Evolutionary conservation across 2,113 vertebrate genomes (phyloP).

Genomic region (Larimichthys crocea): DNA sequence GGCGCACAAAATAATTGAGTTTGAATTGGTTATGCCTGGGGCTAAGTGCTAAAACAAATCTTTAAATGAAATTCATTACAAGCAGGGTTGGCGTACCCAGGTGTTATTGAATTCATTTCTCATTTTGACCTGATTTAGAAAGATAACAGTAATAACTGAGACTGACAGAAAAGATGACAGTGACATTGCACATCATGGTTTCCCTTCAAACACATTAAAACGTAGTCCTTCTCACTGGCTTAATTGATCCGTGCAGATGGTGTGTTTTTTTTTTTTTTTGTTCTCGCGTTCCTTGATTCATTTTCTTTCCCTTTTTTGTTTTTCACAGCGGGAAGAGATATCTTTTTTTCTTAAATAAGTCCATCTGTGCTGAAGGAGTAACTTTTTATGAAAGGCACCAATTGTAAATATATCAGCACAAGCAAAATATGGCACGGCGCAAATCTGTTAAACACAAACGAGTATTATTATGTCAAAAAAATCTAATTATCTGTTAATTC

Average conservation of each 20-base stretch:
- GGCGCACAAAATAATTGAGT: conserved; percentile 84
- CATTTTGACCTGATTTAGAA: conserved; percentile 85
- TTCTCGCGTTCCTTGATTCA: conserved; percentile 46
- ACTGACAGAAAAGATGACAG: conserved; percentile 80
- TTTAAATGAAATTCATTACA: conserved; percentile 86
- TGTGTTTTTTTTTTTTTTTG: conserved; percentile 35
- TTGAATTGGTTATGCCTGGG: conserved; percentile 84
- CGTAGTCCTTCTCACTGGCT: conserved; percentile 66
- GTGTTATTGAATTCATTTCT: conserved; percentile 86
- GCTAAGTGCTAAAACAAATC: conserved; percentile 87
- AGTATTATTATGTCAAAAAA: conserved; percentile 61
- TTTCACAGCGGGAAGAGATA: conserved; percentile 49
- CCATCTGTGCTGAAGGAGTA: conserved; percentile 60
- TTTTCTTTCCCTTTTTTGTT: conserved; percentile 56
- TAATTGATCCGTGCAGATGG: conserved; percentile 80
- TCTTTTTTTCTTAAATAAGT: conserved; percentile 59
- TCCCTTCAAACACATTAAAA: conserved; percentile 78
- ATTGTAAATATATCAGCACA: conserved; percentile 39
- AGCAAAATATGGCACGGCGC: conserved; percentile 40
- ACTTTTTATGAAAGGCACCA: conserved; percentile 45
- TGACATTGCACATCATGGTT: conserved; percentile 75
- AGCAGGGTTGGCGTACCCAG: conserved; percentile 79
- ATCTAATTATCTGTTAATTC: conserved; percentile 54
- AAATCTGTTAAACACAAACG: conserved; percentile 60
- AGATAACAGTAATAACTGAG: conserved; percentile 82